These are phyloP conservation scores for Ptyas mucosa DNA, from an alignment of 2,113 vertebrate species.

Conservation along the genomic window DNA sequence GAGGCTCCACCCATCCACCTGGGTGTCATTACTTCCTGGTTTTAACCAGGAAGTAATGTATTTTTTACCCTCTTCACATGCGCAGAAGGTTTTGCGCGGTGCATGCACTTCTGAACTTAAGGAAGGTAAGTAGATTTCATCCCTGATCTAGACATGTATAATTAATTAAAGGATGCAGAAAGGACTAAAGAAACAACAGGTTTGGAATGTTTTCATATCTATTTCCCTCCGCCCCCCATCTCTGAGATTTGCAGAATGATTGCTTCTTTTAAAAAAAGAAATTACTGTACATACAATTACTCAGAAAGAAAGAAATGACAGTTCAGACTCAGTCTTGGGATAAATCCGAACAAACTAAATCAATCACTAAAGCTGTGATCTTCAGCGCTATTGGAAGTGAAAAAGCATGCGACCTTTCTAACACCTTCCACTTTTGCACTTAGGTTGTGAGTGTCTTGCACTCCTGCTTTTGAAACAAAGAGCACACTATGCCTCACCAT, in stretches of 20 bases:
- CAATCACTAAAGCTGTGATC: background rate
- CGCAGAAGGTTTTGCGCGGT: too few species aligned
- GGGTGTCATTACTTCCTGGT: too few species aligned
- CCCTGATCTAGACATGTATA: background rate
- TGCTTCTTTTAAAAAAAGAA: background rate
- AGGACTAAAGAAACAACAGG: background rate
- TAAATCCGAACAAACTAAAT: background rate
- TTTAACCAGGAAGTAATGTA: too few species aligned
- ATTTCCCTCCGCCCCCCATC: rapidly evolving
- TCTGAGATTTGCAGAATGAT: background rate
- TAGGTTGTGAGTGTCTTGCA: background rate
- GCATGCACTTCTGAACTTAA: too few species aligned
- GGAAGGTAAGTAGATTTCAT: too few species aligned
- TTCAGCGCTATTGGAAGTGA: background rate
- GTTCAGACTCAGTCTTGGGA: background rate
- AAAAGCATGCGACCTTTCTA: background rate
- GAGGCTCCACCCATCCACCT: too few species aligned
- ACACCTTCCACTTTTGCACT: background rate
- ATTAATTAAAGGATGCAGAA: background rate
- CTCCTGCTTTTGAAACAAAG: background rate
- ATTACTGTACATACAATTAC: background rate
- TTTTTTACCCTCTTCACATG: too few species aligned
- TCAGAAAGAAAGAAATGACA: background rate
- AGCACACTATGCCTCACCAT: background rate
- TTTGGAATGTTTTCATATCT: background rate